Evolutionary conservation across 2,888 invertebrate species (phyloP).

Genomic region (Cephonodes hylas): DNA sequence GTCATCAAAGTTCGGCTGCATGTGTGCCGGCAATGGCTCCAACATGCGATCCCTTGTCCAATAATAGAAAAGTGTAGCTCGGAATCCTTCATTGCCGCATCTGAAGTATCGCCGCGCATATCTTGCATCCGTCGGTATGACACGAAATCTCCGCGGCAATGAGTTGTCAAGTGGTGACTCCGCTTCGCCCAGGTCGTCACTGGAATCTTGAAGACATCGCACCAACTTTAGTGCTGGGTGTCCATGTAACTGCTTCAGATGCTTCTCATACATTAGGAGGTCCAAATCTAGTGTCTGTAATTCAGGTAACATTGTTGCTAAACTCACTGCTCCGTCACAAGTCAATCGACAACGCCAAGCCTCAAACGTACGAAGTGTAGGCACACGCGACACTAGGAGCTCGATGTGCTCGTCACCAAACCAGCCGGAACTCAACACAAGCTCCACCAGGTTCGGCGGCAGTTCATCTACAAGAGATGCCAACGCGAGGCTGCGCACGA

Average conservation of each 20-base stretch:
- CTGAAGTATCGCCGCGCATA: constrained; percentile 30
- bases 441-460: constrained; percentile 25
- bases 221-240: not conserved
- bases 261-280: not conserved
- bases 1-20: not conserved
- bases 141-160: not conserved
- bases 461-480: constrained; percentile 11
- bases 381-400: constrained; percentile 18
- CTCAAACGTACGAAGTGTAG: constrained; percentile 27
- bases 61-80: constrained; percentile 35
- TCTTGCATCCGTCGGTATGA: constrained; percentile 16
- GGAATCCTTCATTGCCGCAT: constrained; percentile 34
- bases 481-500: constrained; percentile 29
- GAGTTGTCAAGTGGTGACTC: not conserved
- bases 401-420: constrained; percentile 30
- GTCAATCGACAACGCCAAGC: constrained; percentile 30
- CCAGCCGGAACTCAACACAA: constrained; percentile 30
- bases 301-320: constrained; percentile 21
- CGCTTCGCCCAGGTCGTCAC: not conserved
- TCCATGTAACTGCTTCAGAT: not conserved
- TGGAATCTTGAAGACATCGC: not conserved
- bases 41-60: constrained; percentile 26
- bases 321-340: constrained; percentile 14
- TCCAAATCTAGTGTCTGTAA: not conserved
- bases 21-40: constrained; percentile 10